Base-by-base conservation (phyloP, 2,797 vertebrate genomes). In the Lacerta viridis region DNA sequence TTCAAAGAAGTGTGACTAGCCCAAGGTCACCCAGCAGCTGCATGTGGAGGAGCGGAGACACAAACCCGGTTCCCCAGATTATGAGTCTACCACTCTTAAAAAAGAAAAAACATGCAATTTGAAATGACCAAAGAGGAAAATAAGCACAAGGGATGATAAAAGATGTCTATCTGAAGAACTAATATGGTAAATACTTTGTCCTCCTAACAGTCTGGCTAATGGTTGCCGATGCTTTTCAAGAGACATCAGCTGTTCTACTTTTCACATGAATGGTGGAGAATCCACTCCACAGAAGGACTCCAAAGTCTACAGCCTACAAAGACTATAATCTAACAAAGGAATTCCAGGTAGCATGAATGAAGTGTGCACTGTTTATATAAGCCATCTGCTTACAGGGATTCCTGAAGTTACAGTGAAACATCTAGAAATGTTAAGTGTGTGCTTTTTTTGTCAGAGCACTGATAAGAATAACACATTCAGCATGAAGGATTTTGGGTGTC, bases 391-490 rank as follows among this genome's bases (percentile, higher is more conserved):
- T 33, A 76, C 64, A 7, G 55, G 0, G 0, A 68, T 74, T 43
- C 41, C 81, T 82, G 41, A 86, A 39, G 59, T 2, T 0, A 84
- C 59, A 18, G 25, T 89, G 33, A 0, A 69, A 9, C 36, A 64
- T 61, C 72, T 64, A 6, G 89, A 64, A 59, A 1, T 69, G 27
- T 36, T 76, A 4, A 33, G 17, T 0, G 23, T 59, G 13, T 55
- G 50, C 80, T 36, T 74, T 55, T 85, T 78, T 77, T 33, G 36
- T 13, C 0, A 0, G 4, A 0, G 76, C 0, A 5, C 20, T 1
- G 1, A 0, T 0, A 0, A 0, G 50, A 77, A 76, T 1, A 43
- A 11, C 36, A 80, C 1, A 0, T 0, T 0, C 0, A 4, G n/a
- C 88, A 87, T 83, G 90, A 92, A 93, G 55, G 33, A 33, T 1